Evolutionary conservation across 2,888 invertebrate genomes (phyloP).

Genomic region (Troilus luridus): DNA sequence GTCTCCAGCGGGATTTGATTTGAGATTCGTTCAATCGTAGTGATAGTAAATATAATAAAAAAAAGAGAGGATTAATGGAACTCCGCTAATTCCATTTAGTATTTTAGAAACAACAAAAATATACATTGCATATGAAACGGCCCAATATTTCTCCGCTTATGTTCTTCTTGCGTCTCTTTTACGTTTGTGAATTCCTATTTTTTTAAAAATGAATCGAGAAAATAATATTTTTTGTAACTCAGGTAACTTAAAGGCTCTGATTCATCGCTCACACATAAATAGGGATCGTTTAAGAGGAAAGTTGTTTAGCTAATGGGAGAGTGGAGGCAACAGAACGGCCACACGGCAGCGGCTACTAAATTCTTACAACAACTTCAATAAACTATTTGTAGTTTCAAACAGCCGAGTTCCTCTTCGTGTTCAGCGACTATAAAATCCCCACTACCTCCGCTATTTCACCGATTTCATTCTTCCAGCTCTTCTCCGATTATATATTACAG

Average conservation of each 20-base stretch:
- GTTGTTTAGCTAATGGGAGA: background rate
- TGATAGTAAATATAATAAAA: too few relatives aligned
- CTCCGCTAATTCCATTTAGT: too few relatives aligned
- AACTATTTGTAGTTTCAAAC: conserved; percentile 44
- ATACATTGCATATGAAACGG: too few relatives aligned
- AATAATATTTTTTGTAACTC: background rate
- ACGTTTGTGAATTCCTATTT: background rate
- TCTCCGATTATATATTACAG: background rate
- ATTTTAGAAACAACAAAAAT: too few relatives aligned
- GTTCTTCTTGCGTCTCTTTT: background rate
- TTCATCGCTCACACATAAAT: background rate
- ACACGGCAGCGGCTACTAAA: conserved; percentile 16
- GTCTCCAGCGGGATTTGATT: too few relatives aligned
- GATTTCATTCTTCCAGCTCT: background rate
- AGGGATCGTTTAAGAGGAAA: background rate
- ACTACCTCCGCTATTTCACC: background rate
- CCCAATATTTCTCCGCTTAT: too few relatives aligned
- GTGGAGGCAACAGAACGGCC: background rate
- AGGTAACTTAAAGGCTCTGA: background rate
- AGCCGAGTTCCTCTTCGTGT: background rate
- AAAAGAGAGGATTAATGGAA: too few relatives aligned
- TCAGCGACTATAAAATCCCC: conserved; percentile 13
- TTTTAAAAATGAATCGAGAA: background rate
- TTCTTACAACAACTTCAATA: conserved; percentile 38
- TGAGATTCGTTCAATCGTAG: too few relatives aligned